Percentiles rank a stretch among this genome's conserved stretches.
phyloP scores from a whole-genome alignment of 2,888 invertebrate species.

The Athalia rosae region DNA sequence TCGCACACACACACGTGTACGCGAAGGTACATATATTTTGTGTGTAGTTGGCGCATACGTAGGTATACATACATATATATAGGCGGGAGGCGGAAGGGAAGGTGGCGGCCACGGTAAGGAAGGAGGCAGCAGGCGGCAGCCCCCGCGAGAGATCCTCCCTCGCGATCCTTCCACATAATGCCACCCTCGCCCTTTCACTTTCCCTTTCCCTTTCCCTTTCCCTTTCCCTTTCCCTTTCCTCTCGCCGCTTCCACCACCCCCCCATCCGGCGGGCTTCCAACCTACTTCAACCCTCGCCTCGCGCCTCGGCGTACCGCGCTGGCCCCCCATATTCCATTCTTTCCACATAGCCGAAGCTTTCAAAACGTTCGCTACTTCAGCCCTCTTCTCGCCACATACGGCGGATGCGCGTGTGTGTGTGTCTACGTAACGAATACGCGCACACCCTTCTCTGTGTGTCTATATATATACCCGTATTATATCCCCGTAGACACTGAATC shows the following conservation, averaged over 20 bases:
- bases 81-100: too few relatives aligned
- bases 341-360: background rate
- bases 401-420: slow-evolving; percentile 45
- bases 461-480: slow-evolving; percentile 51
- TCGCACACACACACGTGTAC: too few relatives aligned
- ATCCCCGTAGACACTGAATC: slow-evolving; percentile 52
- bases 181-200: slow-evolving; percentile 53
- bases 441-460: too few relatives aligned
- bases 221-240: too few relatives aligned
- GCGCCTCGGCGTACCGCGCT: slow-evolving; percentile 29
- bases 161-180: slow-evolving; percentile 56
- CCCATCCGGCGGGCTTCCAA: too few relatives aligned
- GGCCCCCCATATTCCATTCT: slow-evolving; percentile 49
- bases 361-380: too few relatives aligned
- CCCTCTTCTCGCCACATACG: slow-evolving; percentile 51
- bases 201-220: slow-evolving; percentile 26
- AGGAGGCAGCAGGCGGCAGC: background rate
- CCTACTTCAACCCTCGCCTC: slow-evolving; percentile 44
- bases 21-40: too few relatives aligned
- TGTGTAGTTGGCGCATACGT: too few relatives aligned
- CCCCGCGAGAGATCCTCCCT: slow-evolving; percentile 47
- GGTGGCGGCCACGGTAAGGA: background rate
- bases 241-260: slow-evolving; percentile 47
- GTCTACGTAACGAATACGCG: too few relatives aligned
- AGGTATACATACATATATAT: too few relatives aligned